Evolutionary conservation across 2,113 vertebrate species (phyloP).

Genomic region (Leptobrachium ailaonicum): DNA sequence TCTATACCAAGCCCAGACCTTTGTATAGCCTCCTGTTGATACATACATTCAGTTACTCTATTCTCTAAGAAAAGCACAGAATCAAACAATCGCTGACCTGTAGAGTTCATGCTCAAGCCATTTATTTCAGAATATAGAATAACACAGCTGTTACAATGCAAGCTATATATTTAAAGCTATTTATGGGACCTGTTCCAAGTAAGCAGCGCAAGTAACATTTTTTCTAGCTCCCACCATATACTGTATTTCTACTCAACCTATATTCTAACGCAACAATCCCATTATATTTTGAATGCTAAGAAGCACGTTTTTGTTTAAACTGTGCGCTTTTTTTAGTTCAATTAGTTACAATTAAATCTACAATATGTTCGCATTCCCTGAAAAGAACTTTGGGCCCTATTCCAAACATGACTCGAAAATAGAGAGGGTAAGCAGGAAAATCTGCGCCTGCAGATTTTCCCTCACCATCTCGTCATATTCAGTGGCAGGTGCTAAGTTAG

Average conservation of each 20-base stretch:
- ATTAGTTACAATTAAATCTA: neutral
- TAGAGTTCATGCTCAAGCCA: slow-evolving; percentile 19
- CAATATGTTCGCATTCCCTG: too few relatives aligned
- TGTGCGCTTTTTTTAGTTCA: neutral
- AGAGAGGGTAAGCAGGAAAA: too few relatives aligned
- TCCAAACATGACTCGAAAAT: too few relatives aligned
- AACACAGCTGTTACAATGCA: slow-evolving; percentile 22
- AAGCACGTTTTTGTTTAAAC: slow-evolving; percentile 13
- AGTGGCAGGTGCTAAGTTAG: too few relatives aligned
- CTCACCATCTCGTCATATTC: too few relatives aligned
- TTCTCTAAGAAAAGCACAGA: slow-evolving; percentile 18
- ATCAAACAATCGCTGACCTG: slow-evolving; percentile 38
- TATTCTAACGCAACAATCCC: slow-evolving; percentile 1
- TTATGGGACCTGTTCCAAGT: slow-evolving; percentile 11
- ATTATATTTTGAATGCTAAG: neutral
- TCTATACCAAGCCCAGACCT: slow-evolving; percentile 10
- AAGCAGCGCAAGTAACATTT: neutral
- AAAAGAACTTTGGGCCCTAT: too few relatives aligned
- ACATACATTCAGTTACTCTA: slow-evolving; percentile 35
- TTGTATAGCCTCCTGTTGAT: slow-evolving; percentile 28
- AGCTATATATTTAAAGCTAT: slow-evolving; percentile 28
- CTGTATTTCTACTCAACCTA: slow-evolving; percentile 6
- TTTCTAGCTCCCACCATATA: neutral
- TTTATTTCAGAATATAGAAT: slow-evolving; percentile 17
- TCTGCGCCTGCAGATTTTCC: too few relatives aligned